phyloP scores from a whole-genome alignment of 2,113 vertebrate genomes.

The Natator depressus region DNA sequence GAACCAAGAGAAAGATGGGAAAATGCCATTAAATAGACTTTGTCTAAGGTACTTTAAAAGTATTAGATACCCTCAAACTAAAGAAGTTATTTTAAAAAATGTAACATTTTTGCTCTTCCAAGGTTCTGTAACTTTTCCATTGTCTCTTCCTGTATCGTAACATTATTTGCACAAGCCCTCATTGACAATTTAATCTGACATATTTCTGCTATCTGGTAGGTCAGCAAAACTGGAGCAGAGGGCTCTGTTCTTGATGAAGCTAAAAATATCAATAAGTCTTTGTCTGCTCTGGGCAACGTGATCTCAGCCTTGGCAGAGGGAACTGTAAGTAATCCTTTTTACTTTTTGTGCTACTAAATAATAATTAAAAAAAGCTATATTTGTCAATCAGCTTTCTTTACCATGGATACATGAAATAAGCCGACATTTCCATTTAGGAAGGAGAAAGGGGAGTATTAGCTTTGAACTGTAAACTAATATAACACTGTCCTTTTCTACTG shows the following conservation, averaged over 20 bases:
- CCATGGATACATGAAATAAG: background rate
- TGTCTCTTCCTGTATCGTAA: background rate
- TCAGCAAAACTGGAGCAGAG: constrained; percentile 98
- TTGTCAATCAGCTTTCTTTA: background rate
- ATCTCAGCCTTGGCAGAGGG: constrained; percentile 97
- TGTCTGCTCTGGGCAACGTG: constrained; percentile 96
- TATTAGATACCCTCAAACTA: no score
- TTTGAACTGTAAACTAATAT: background rate
- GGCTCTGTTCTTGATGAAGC: constrained; percentile 96
- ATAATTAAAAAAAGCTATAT: background rate
- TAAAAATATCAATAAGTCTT: constrained; percentile 99
- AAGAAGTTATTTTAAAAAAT: no score
- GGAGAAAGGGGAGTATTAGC: background rate
- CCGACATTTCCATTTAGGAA: background rate
- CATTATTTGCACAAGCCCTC: background rate
- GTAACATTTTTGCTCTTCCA: background rate
- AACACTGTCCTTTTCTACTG: fast-evolving
- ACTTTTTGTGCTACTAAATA: background rate
- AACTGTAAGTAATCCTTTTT: constrained; percentile 81
- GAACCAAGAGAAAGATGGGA: background rate
- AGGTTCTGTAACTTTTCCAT: background rate
- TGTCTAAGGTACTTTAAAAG: background rate
- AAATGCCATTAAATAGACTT: background rate
- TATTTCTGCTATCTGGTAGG: constrained; percentile 77
- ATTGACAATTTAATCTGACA: constrained; percentile 11